Percentiles rank a stretch among this genome's conserved stretches.
These are phyloP conservation scores for Gymnocephalus cernua DNA, from an alignment of 2,113 vertebrate genomes.

Conservation along the genomic window DNA sequence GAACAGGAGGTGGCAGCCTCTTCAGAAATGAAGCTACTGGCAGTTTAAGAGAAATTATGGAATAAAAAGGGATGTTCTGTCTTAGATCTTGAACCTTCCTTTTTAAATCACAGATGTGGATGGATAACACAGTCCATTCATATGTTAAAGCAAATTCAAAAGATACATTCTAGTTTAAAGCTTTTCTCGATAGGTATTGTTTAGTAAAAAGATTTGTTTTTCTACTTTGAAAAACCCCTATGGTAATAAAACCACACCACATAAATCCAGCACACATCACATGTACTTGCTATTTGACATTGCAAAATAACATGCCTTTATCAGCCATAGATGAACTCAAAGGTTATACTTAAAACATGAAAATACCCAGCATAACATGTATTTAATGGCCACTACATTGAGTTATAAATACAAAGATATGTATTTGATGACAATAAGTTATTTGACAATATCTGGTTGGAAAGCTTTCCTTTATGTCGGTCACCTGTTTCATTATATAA, in stretches of 20 bases:
- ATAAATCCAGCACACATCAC: background rate
- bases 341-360: background rate
- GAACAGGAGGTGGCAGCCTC: background rate
- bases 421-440: background rate
- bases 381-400: background rate
- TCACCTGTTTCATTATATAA: background rate
- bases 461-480: background rate
- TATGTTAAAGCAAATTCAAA: background rate
- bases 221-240: background rate
- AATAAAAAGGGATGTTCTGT: conserved; percentile 2
- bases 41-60: conserved; percentile 5
- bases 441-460: background rate
- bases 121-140: background rate
- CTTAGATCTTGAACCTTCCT: background rate
- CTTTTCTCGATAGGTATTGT: background rate
- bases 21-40: background rate
- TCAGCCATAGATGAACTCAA: background rate
- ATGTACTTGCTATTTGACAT: background rate
- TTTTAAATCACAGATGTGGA: conserved; percentile 5
- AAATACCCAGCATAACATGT: background rate
- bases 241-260: background rate
- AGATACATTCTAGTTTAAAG: background rate
- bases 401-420: background rate
- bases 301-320: background rate
- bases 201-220: background rate